phyloP scores from a whole-genome alignment of 2,797 vertebrate species.

The Danio aesculapii region DNA sequence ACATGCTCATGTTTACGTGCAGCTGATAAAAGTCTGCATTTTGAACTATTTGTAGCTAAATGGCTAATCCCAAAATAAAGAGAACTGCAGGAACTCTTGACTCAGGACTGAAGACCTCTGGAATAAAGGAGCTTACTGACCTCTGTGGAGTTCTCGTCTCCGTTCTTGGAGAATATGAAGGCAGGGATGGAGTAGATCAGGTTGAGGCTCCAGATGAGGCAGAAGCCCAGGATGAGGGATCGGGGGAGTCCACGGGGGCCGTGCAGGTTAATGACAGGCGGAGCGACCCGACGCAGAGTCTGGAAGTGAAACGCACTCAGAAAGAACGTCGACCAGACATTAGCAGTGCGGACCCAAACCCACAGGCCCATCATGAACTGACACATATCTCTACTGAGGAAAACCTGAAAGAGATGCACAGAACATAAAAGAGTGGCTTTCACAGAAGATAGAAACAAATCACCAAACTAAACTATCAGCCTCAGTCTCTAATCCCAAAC shows the following conservation, averaged over 20 bases:
- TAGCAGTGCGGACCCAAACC: constrained; percentile 83
- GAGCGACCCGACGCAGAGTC: constrained; percentile 76
- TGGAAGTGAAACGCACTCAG: constrained; percentile 83
- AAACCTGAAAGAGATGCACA: constrained; percentile 64
- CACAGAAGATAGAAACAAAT: too few relatives aligned
- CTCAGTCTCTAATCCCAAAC: too few relatives aligned
- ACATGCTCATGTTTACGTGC: too few relatives aligned
- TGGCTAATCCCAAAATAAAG: too few relatives aligned
- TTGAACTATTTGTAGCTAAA: too few relatives aligned
- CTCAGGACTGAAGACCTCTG: too few relatives aligned
- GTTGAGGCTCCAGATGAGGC: constrained; percentile 79
- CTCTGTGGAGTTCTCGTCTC: constrained; percentile 78
- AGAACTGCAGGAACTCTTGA: too few relatives aligned
- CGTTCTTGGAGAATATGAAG: constrained; percentile 76
- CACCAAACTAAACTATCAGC: too few relatives aligned
- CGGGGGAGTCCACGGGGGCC: constrained; percentile 57
- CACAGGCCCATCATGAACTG: constrained; percentile 82
- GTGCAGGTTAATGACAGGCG: constrained; percentile 34
- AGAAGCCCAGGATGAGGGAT: constrained; percentile 66
- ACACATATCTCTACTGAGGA: constrained; percentile 74
- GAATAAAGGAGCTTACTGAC: constrained; percentile 57
- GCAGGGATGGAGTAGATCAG: constrained; percentile 81
- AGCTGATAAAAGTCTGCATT: too few relatives aligned
- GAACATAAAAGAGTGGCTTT: too few relatives aligned
- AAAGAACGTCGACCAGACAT: constrained; percentile 83